Base-by-base conservation (phyloP, 2,888 invertebrate genomes). In the Tyria jacobaeae region DNA sequence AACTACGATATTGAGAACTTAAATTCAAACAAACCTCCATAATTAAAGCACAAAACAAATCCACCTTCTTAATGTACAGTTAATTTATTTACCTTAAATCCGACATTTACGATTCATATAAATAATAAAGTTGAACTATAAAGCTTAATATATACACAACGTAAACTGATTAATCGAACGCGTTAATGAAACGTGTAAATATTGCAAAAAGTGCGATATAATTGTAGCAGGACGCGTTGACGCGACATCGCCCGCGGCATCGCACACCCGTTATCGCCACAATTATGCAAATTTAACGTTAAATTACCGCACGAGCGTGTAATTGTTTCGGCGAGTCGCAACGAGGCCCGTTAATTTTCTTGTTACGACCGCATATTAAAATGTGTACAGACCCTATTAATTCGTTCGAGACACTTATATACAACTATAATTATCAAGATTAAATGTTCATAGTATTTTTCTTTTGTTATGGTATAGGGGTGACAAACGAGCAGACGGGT, bases 271-370 rank as follows among this genome's bases (percentile, higher is more conserved):
- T 87, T 86, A 83, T 82, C 85, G 82, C 68, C 58, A 75, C 81
- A 87, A 90, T 90, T 90, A 91, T 91, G 92, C 86, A 90, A 90
- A 91, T 90, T 86, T 77, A 75, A 78, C 82, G 87, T 83, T 78
- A 89, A 90, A 90, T 90, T 89, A 80, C 84, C 79, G 82, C 76
- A 57, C 68, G 66, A 59, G 69, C 77, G 67, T 73, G 73, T 78
- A 82, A 83, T 82, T 80, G 80, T 83, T 78, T 78, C 70, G 64
- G 71, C 74, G 74, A 73, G 71, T 62, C 64, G 63, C 70, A 71
- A 68, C 66, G 67, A 57, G 62, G 53, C 52, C 67, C 68, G 69
- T 70, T 74, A 78, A 82, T 85, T 83, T 84, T 79, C 82, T 81
- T 76, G 80, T 82, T 79, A 81, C 80, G 79, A 76, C 76, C 80